Conservation (phyloP, 92 coral and sea anemone species). For the Virgularia gustaviana region DNA sequence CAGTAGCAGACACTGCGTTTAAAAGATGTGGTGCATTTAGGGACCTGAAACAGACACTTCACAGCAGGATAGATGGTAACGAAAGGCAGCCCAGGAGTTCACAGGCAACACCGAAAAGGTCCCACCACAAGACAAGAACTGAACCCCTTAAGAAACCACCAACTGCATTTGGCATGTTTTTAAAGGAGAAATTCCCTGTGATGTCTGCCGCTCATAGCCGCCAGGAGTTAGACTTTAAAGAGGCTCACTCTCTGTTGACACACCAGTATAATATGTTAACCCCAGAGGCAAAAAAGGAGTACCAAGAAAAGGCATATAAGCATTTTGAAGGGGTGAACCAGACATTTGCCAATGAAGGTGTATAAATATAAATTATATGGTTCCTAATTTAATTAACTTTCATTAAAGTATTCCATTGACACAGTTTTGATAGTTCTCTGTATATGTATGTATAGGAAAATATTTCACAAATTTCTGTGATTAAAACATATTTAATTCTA, state of each 20-base stretch:
- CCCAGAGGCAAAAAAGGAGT: neutral
- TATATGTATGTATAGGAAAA: too few species aligned
- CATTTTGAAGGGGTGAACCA: neutral
- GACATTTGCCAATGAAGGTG: too few species aligned
- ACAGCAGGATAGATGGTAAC: neutral
- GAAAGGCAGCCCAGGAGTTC: neutral
- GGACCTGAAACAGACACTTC: slow-evolving; percentile 15
- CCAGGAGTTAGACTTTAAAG: slow-evolving; percentile 2
- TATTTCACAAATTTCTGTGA: too few species aligned
- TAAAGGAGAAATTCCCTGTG: neutral
- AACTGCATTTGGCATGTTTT: slow-evolving; percentile 8
- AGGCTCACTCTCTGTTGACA: neutral
- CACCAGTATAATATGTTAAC: neutral
- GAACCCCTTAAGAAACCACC: slow-evolving; percentile 15
- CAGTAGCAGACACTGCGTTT: slow-evolving; percentile 15
- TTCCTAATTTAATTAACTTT: too few species aligned
- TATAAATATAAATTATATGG: too few species aligned
- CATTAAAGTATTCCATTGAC: too few species aligned
- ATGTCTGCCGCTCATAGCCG: neutral
- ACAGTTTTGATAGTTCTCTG: too few species aligned
- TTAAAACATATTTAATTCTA: too few species aligned
- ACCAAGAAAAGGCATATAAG: neutral
- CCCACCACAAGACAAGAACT: slow-evolving; percentile 10
- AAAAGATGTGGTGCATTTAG: slow-evolving; percentile 16
- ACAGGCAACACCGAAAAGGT: neutral